Evolutionary conservation across 2,888 invertebrate species (phyloP).

Genomic region (Molorchus minor): DNA sequence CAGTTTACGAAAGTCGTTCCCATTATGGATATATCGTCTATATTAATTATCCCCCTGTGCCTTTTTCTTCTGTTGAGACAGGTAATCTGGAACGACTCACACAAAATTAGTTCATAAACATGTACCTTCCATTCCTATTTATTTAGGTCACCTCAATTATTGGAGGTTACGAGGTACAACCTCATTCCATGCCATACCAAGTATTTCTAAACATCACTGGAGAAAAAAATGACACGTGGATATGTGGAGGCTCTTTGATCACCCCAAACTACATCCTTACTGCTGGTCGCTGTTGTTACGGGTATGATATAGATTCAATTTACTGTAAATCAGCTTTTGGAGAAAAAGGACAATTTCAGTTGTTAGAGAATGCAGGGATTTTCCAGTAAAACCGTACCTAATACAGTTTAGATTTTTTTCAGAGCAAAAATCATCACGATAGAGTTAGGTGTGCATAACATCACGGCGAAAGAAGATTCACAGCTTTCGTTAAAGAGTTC

Average conservation of each 20-base stretch:
- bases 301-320: slow-evolving; percentile 8
- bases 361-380: too few relatives aligned
- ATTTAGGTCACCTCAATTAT: too few relatives aligned
- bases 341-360: too few relatives aligned
- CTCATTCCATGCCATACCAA: slow-evolving; percentile 26
- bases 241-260: slow-evolving; percentile 22
- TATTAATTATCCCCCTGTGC: too few relatives aligned
- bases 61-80: too few relatives aligned
- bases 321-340: too few relatives aligned
- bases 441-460: slow-evolving; percentile 1
- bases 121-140: too few relatives aligned
- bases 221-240: slow-evolving; percentile 5
- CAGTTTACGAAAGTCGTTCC: too few relatives aligned
- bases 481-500: slow-evolving; percentile 14
- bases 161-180: slow-evolving; percentile 23
- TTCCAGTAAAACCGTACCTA: too few relatives aligned
- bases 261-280: not conserved
- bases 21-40: too few relatives aligned
- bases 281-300: slow-evolving; percentile 7
- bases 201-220: slow-evolving; percentile 12
- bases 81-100: too few relatives aligned
- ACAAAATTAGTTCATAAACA: too few relatives aligned
- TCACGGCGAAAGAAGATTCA: slow-evolving; percentile 8
- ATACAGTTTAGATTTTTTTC: slow-evolving; percentile 1
- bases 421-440: slow-evolving; percentile 5